Base-by-base conservation (phyloP, 1,140 invertebrate genomes). In the Oedothorax gibbosus region DNA sequence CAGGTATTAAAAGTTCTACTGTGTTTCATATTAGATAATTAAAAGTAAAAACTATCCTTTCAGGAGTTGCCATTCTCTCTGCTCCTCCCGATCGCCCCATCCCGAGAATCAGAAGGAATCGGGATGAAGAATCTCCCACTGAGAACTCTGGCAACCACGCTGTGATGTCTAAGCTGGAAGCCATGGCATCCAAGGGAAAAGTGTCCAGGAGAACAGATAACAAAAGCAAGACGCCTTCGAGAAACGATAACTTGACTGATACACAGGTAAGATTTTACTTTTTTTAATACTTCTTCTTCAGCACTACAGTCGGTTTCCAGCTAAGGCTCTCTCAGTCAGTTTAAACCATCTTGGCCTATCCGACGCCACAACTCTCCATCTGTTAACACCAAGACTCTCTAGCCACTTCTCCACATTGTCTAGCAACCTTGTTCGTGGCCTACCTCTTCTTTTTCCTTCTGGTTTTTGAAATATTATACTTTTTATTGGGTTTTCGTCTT, bases 21-120 rank as follows among this genome's bases (percentile, higher is more conserved):
- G n/a, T n/a, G n/a, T n/a, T n/a, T n/a, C n/a, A n/a, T n/a, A n/a
- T n/a, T n/a, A n/a, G n/a, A n/a, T n/a, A n/a, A n/a, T n/a, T n/a
- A n/a, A n/a, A 60, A 60, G n/a, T 11, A 7, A 60, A 60, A 60
- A 60, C 12, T 60, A 3, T 60, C 57, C n/a, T 71, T 71, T 49
- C 10, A 91, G 95, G 89, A 75, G 96, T 98, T 54, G 97, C 96
- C 0, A 93, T 98, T 86, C 91, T 99, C 18, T 94, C 96, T 0
- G 96, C 96, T 91, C 94, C 94, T 5, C 96, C 96, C 0, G 94
- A 96, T 88, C 92, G 88, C 87, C 85, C 90, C 8, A 89, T 89
- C 65, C 89, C 91, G 69, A 90, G 89, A 54, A 68, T 20, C 53
- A 82, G 57, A 18, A 14, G 18, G 21, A 35, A 20, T 80, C 90